Conservation (phyloP, 1,140 invertebrate species). For the Nasonia giraulti region DNA sequence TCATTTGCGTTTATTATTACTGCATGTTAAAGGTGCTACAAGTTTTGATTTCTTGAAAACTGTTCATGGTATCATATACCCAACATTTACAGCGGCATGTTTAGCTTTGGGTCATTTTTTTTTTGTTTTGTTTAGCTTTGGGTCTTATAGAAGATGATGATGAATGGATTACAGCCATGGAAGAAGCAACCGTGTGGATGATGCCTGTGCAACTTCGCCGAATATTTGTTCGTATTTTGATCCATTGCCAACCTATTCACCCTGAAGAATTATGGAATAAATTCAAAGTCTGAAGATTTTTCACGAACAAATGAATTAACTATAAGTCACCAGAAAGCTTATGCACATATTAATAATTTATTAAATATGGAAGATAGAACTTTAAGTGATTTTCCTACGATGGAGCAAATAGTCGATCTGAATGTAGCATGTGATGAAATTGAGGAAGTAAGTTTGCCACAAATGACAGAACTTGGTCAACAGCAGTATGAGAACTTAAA, state of each 20-base stretch:
- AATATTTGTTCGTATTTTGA: constrained; percentile 47
- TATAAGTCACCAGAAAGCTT: too few relatives aligned
- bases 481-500: background rate
- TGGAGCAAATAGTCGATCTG: background rate
- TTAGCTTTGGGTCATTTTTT: constrained; percentile 45
- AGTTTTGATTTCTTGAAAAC: constrained; percentile 55
- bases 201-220: constrained; percentile 27
- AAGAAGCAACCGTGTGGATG: too few relatives aligned
- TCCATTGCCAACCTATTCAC: constrained; percentile 47
- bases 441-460: background rate
- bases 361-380: background rate
- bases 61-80: constrained; percentile 56
- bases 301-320: too few relatives aligned
- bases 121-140: too few relatives aligned
- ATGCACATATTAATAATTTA: background rate
- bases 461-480: background rate
- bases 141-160: constrained; percentile 62
- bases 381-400: background rate
- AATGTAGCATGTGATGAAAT: background rate
- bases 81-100: constrained; percentile 63
- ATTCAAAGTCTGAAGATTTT: constrained; percentile 49
- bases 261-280: constrained; percentile 45
- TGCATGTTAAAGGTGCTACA: too few relatives aligned
- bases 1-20: too few relatives aligned
- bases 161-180: constrained; percentile 55